Evolutionary conservation across 2,888 invertebrate genomes (phyloP).

Genomic region (Corbicula japonica): DNA sequence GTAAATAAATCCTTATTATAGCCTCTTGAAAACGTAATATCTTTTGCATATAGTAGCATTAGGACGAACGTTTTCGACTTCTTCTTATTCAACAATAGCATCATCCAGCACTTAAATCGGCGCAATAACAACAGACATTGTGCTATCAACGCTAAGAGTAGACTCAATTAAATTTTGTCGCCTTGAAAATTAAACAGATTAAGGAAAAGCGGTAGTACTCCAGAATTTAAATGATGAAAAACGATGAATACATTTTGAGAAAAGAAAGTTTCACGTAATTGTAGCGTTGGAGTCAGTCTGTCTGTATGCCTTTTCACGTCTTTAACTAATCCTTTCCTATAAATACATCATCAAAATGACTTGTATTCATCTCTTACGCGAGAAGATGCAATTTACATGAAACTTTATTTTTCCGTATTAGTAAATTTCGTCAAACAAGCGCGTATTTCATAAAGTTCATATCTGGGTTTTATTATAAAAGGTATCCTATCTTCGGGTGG

Average conservation of each 20-base stretch:
- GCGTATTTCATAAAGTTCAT: neutral
- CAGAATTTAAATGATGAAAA: conserved; percentile 53
- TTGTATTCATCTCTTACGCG: conserved; percentile 59
- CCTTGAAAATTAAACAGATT: conserved; percentile 65
- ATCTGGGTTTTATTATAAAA: neutral
- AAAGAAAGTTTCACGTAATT: conserved; percentile 56
- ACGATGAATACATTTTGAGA: conserved; percentile 56
- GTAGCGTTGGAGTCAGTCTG: conserved; percentile 73
- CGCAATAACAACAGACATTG: conserved; percentile 45
- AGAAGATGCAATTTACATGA: conserved; percentile 20
- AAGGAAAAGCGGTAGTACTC: conserved; percentile 51
- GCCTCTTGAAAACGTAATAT: conserved; percentile 58
- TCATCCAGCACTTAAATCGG: conserved; percentile 29
- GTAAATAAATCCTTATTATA: conserved; percentile 60
- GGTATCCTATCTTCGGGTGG: no score
- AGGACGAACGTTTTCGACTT: conserved; percentile 7
- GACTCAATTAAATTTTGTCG: conserved; percentile 67
- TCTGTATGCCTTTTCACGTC: conserved; percentile 68
- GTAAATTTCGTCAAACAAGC: no score
- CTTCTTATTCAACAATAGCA: conserved; percentile 23
- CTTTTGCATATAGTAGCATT: conserved; percentile 21
- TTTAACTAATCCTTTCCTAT: conserved; percentile 73
- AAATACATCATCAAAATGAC: conserved; percentile 71
- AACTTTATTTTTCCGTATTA: no score
- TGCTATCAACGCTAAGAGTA: conserved; percentile 36